A percentile compares a stretch with the other conserved stretches of the same genome.
Evolutionary conservation across 2,113 vertebrate species (phyloP).

Genomic region (Sceloporus undulatus): DNA sequence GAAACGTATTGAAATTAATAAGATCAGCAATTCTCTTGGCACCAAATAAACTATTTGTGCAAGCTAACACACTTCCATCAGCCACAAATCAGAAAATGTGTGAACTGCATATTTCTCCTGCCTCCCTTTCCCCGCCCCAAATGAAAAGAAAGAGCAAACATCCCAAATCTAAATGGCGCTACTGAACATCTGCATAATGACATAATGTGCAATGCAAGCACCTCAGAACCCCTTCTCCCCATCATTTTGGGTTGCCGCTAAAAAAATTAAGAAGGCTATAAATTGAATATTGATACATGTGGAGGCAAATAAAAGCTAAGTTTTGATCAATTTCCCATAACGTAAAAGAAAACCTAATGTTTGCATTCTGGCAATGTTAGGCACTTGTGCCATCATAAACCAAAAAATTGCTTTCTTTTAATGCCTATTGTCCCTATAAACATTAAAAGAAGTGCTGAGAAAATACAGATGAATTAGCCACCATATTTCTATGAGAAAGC

Average conservation of each 20-base stretch:
- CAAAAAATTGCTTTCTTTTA: conserved; percentile 57
- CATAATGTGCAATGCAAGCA: conserved; percentile 58
- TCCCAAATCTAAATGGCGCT: conserved; percentile 45
- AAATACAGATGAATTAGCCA: conserved; percentile 26
- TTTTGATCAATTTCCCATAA: conserved; percentile 62
- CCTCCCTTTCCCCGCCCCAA: background rate
- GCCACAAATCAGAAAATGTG: background rate
- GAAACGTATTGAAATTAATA: conserved; percentile 19
- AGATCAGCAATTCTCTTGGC: background rate
- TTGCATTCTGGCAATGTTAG: conserved; percentile 50
- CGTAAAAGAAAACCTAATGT: background rate
- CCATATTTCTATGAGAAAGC: background rate
- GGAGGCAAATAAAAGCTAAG: conserved; percentile 57
- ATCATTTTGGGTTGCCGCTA: conserved; percentile 62
- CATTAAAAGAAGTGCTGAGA: conserved; percentile 33
- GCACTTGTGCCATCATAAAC: conserved; percentile 50
- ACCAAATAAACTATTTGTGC: too few species aligned
- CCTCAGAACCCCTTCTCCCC: background rate
- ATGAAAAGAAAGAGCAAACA: too few species aligned
- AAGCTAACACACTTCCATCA: background rate
- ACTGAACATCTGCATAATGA: conserved; percentile 55
- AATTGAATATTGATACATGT: conserved; percentile 62
- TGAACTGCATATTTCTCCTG: conserved; percentile 15
- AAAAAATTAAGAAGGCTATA: conserved; percentile 53
- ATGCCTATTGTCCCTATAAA: conserved; percentile 52